These are phyloP conservation scores for Gastrophysa polygoni DNA, from an alignment of 2,888 invertebrate species.

Conservation along the genomic window DNA sequence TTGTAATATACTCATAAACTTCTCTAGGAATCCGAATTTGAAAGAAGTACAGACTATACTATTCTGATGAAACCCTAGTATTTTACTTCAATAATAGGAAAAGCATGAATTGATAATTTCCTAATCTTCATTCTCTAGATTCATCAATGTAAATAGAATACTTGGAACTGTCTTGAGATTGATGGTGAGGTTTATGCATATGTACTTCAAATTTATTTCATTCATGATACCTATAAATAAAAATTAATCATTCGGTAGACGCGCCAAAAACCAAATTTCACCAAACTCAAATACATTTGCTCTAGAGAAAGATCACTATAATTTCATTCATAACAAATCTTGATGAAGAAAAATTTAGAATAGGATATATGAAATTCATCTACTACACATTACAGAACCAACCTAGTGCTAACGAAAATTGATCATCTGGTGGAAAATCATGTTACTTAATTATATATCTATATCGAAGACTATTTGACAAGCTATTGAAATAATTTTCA, in stretches of 20 bases:
- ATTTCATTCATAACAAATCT: slow-evolving; percentile 14
- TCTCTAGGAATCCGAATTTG: slow-evolving; percentile 59
- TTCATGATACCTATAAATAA: too few species aligned
- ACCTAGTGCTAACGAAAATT: slow-evolving; percentile 28
- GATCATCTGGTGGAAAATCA: slow-evolving; percentile 36
- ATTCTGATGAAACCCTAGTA: slow-evolving; percentile 43
- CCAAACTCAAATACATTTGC: too few species aligned
- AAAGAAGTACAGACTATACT: slow-evolving; percentile 47
- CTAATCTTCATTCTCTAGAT: slow-evolving; percentile 8
- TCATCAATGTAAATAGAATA: slow-evolving; percentile 2
- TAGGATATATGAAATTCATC: slow-evolving; percentile 29
- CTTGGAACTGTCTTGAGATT: neutral
- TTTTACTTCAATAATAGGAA: neutral
- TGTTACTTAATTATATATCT: slow-evolving; percentile 31
- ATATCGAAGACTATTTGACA: slow-evolving; percentile 30
- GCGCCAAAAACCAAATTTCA: too few species aligned
- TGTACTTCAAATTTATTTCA: neutral
- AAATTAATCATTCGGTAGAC: too few species aligned
- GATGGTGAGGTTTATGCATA: neutral
- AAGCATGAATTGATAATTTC: neutral
- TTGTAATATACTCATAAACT: slow-evolving; percentile 54
- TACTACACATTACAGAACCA: slow-evolving; percentile 24
- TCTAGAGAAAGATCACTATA: too few species aligned
- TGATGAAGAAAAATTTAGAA: slow-evolving; percentile 32
- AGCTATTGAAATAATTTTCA: slow-evolving; percentile 33